Evolutionary conservation across 1,140 invertebrate species (phyloP).

Genomic region (Leptonema lineaticorne): DNA sequence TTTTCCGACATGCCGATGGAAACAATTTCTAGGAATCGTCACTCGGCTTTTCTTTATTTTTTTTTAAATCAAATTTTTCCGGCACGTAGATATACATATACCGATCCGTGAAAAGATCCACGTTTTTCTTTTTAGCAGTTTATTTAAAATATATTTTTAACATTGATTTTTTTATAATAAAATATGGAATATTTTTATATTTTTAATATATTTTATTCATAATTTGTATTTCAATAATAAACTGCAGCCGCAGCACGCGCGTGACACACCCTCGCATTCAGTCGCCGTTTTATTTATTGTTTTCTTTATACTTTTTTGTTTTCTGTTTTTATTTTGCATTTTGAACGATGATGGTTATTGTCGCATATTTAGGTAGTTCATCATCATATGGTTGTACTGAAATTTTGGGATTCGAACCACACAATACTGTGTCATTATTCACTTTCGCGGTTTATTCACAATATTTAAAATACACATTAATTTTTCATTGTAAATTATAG

Average conservation of each 20-base stretch:
- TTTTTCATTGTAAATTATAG: no score
- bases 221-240: background rate
- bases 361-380: constrained; percentile 23
- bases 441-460: no score
- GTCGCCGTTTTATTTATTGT: background rate
- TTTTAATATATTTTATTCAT: no score
- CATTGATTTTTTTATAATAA: background rate
- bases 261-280: background rate
- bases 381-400: constrained; percentile 2
- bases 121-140: no score
- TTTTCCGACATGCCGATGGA: background rate
- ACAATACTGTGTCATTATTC: background rate
- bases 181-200: background rate
- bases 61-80: no score
- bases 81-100: background rate
- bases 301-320: no score
- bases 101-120: background rate
- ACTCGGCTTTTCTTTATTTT: no score
- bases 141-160: background rate
- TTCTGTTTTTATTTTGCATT: constrained; percentile 17
- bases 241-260: constrained; percentile 5
- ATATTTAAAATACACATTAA: no score
- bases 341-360: background rate
- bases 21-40: no score
- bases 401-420: constrained; percentile 9